Percentiles rank a stretch among this genome's conserved stretches.
These are phyloP conservation scores for Hippopotamus amphibius DNA, from an alignment of 2,113 vertebrate genomes.

Conservation along the genomic window DNA sequence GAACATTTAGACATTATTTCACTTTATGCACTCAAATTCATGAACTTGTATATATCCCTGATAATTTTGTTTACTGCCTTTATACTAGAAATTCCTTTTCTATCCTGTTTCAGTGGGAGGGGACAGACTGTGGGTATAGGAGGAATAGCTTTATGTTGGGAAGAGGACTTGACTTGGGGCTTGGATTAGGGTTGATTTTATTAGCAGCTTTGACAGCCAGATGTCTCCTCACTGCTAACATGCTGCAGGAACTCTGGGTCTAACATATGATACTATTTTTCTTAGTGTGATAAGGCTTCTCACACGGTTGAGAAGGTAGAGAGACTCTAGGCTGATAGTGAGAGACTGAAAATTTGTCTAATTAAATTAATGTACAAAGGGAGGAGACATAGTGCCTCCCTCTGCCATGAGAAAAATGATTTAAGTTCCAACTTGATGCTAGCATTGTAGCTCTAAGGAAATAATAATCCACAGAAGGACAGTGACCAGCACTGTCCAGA, in stretches of 20 bases:
- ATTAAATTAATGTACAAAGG: not conserved
- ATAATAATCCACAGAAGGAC: not conserved
- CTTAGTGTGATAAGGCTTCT: not conserved
- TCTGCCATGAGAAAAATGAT: not conserved
- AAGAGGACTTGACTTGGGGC: not conserved
- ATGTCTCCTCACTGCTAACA: not conserved
- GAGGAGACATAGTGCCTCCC: not conserved
- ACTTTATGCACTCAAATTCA: not conserved
- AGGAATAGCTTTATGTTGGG: not conserved
- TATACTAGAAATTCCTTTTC: not conserved
- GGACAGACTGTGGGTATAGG: not conserved
- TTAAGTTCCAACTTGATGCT: not conserved
- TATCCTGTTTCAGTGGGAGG: not conserved
- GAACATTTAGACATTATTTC: not conserved
- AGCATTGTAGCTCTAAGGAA: not conserved
- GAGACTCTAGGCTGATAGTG: not conserved
- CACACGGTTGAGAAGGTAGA: not conserved
- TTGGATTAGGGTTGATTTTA: not conserved
- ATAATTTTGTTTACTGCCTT: not conserved
- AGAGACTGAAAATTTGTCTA: not conserved
- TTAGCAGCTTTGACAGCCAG: not conserved
- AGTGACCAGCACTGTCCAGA: not conserved
- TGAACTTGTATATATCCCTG: not conserved
- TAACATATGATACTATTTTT: not conserved
- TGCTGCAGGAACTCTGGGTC: not conserved